Evolutionary conservation across 2,797 vertebrate genomes (phyloP).

Genomic region (Notamacropus eugenii): DNA sequence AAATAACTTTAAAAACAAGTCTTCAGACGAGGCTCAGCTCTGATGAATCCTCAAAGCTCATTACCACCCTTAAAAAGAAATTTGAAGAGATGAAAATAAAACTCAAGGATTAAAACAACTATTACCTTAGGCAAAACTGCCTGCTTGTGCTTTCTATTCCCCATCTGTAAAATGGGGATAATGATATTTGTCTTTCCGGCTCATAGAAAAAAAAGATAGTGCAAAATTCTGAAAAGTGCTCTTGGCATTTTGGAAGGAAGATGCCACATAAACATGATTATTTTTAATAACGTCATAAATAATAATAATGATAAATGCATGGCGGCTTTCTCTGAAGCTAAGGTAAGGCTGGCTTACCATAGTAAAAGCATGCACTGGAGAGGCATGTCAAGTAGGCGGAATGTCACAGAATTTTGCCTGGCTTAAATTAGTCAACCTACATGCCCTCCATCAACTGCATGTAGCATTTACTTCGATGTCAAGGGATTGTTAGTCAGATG

Average conservation of each 20-base stretch:
- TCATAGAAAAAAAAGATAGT: slow-evolving; percentile 49
- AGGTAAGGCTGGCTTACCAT: slow-evolving; percentile 6
- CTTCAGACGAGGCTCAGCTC: slow-evolving; percentile 72
- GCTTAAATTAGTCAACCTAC: slow-evolving; percentile 44
- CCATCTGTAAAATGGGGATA: slow-evolving; percentile 66
- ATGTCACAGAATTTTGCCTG: slow-evolving; percentile 48
- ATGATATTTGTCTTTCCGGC: slow-evolving; percentile 63
- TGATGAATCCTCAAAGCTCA: slow-evolving; percentile 76
- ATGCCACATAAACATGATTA: slow-evolving; percentile 64
- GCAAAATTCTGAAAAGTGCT: slow-evolving; percentile 43
- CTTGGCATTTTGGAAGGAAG: slow-evolving; percentile 56
- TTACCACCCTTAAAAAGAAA: slow-evolving; percentile 78
- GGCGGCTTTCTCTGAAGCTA: slow-evolving; percentile 49
- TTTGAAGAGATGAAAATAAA: slow-evolving; percentile 81
- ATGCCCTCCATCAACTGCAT: slow-evolving; percentile 29
- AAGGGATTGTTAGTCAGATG: slow-evolving; percentile 54
- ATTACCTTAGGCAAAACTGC: slow-evolving; percentile 79
- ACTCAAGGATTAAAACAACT: slow-evolving; percentile 75
- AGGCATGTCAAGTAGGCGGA: slow-evolving; percentile 41
- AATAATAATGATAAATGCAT: slow-evolving; percentile 55
- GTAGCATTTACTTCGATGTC: slow-evolving; percentile 52
- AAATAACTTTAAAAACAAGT: slow-evolving; percentile 81
- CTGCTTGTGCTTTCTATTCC: slow-evolving; percentile 59
- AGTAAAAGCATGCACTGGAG: neutral
- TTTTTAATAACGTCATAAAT: slow-evolving; percentile 67